Evolutionary conservation across 2,113 vertebrate species (phyloP), one percentile per base, ranked within the genome.

Genomic region (Oncorhynchus tshawytscha): DNA sequence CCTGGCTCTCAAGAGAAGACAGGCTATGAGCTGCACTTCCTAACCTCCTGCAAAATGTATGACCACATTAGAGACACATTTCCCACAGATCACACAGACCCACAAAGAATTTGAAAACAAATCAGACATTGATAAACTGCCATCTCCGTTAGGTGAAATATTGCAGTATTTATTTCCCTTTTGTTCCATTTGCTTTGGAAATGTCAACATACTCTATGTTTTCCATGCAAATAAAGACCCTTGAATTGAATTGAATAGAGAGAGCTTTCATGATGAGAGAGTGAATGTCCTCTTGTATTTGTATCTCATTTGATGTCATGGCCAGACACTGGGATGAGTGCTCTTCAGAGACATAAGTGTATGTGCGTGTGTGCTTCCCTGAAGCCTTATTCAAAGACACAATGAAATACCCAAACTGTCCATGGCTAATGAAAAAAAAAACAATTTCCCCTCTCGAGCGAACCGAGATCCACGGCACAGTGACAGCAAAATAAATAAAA

Each of bases 391-490:
- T 82, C 62, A 65, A 73, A 62, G 71, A 72, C 27, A 67, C 79
- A 68, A 85, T 81, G 65, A 80, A 78, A 81, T 73, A 77, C 31
- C 79, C 65, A 73, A 76, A 77, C 74, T 24, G 16, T 81, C 80
- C 5, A 57, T 62, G 72, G 66, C 77, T 88, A 86, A 91, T 81
- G 80, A 87, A 81, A 81, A 90, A 25, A 24, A 86, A 84, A 88
- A 85, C 80, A 31, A 87, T 1, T 88, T 86, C 83, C 80, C 80
- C n/a, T n/a, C 45, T 79, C 77, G 76, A 88, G 81, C 75, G 11
- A 7, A 68, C 20, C 20, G 12, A 67, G 34, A 12, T 18, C 8
- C 22, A 71, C n/a, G n/a, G 45, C n/a, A 71, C 11, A 11, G 5
- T 25, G 22, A 71, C 45, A 51, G 13, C 11, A 24, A 15, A 25